A percentile compares a stretch with the other conserved stretches of the same genome.
phyloP scores from a whole-genome alignment of 2,888 invertebrate genomes.

The Stegophylla sp. region DNA sequence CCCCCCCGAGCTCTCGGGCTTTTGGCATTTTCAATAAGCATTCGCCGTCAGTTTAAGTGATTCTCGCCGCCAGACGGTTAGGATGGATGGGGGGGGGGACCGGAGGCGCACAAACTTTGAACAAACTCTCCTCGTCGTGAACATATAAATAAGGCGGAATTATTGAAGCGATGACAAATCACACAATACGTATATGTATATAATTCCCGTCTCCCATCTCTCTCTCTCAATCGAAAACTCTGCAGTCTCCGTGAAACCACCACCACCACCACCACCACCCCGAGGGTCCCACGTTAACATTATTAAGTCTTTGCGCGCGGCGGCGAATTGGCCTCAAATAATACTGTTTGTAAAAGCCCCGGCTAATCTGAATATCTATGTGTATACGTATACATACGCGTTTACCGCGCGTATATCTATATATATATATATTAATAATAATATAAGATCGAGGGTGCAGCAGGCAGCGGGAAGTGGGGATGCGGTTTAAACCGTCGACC shows the following conservation, averaged over 20 bases:
- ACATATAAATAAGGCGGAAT: conserved; percentile 58
- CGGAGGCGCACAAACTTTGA: conserved; percentile 36
- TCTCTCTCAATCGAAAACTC: conserved; percentile 22
- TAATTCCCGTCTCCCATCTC: no score
- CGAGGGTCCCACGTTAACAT: conserved; percentile 24
- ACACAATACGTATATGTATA: no score
- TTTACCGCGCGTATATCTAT: no score
- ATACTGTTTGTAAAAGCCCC: conserved; percentile 42
- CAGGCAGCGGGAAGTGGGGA: no score
- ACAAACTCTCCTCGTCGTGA: conserved; percentile 52
- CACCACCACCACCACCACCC: not conserved
- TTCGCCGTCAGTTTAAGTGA: conserved; percentile 35
- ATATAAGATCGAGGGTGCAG: no score
- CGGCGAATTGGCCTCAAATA: conserved; percentile 48
- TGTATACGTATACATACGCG: not conserved
- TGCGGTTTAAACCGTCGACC: conserved; percentile 15
- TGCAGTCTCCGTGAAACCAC: not conserved
- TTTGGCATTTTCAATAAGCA: conserved; percentile 54
- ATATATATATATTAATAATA: no score
- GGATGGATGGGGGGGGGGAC: no score
- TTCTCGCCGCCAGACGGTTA: conserved; percentile 18
- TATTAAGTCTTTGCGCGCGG: conserved; percentile 52
- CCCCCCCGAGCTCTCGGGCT: not conserved
- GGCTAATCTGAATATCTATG: conserved; percentile 8
- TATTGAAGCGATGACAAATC: conserved; percentile 59